These are phyloP conservation scores for Mus pahari DNA, from an alignment of 2,113 vertebrate genomes.

Conservation along the genomic window DNA sequence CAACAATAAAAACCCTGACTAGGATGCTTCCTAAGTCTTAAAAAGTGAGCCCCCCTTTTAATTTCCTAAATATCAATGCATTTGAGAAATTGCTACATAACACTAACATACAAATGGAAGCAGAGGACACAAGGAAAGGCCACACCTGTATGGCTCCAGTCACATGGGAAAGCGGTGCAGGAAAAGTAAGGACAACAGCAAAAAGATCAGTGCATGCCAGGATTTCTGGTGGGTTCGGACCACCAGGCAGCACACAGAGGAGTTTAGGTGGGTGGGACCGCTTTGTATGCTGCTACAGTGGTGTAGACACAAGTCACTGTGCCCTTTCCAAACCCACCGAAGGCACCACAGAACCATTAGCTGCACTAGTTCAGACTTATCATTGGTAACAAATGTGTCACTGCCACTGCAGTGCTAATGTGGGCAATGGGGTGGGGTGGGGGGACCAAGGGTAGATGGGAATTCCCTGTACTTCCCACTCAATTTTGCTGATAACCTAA, in stretches of 20 bases:
- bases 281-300: neutral
- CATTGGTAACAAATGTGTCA: neutral
- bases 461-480: neutral
- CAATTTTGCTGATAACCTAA: neutral
- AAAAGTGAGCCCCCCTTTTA: neutral
- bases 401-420: no score
- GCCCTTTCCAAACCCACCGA: neutral
- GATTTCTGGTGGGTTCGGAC: neutral
- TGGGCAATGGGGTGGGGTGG: neutral
- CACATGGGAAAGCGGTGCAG: neutral
- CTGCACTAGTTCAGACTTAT: neutral
- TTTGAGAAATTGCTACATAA: neutral
- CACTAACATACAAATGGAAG: neutral
- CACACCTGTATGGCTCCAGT: neutral
- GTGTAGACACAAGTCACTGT: neutral
- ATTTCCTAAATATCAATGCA: neutral
- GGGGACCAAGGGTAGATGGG: neutral
- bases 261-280: neutral
- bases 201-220: neutral
- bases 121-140: neutral
- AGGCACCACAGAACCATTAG: neutral
- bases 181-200: neutral
- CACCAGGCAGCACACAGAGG: neutral
- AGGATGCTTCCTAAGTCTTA: neutral
- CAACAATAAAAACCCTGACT: neutral